Evolutionary conservation across 2,888 invertebrate species (phyloP).

Genomic region (Pasiphila rectangulata): DNA sequence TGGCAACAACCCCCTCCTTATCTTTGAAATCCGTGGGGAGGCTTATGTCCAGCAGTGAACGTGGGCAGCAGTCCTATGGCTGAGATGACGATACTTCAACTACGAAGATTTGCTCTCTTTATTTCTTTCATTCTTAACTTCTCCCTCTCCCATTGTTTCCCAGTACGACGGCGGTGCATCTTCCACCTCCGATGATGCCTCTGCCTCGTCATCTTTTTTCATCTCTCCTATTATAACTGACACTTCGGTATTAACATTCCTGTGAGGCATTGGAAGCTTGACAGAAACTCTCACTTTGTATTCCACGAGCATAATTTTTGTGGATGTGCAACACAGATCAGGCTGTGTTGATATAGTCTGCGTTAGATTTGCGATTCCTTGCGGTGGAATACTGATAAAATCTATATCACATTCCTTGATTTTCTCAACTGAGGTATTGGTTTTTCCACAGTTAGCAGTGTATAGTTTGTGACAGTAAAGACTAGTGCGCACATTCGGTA

Average conservation of each 20-base stretch:
- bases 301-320: conserved; percentile 17
- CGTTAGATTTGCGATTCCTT: not conserved
- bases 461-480: conserved; percentile 20
- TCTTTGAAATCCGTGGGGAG: too few species aligned
- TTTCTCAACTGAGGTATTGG: not conserved
- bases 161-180: conserved; percentile 31
- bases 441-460: conserved; percentile 22
- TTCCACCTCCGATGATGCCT: not conserved
- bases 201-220: not conserved
- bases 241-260: conserved; percentile 15
- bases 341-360: conserved; percentile 16
- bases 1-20: too few species aligned
- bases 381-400: not conserved
- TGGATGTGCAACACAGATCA: conserved; percentile 9
- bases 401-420: conserved; percentile 8
- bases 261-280: conserved; percentile 22
- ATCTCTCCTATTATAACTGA: conserved; percentile 21
- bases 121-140: not conserved
- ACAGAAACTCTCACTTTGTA: conserved; percentile 20
- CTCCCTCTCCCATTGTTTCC: conserved; percentile 31
- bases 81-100: too few species aligned
- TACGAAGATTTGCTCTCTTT: too few species aligned
- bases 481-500: conserved; percentile 10
- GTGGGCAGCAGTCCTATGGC: too few species aligned
- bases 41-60: too few species aligned